Percentiles rank a stretch among this genome's conserved stretches.
Conservation (phyloP, 2,113 vertebrate species). For the Heptranchias perlo region DNA sequence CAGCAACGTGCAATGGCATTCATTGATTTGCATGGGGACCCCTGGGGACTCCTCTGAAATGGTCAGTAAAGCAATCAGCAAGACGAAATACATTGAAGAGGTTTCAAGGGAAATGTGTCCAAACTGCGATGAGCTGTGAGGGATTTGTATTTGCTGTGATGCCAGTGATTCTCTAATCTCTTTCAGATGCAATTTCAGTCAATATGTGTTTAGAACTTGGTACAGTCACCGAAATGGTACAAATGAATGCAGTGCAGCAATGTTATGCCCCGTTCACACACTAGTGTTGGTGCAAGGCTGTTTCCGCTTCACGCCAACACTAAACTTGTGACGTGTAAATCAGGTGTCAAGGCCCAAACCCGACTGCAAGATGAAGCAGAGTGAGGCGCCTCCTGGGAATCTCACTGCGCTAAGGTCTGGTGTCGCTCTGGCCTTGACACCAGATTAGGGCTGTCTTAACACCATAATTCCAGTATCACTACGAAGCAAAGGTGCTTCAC, state of each 20-base stretch:
- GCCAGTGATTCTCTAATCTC: background rate
- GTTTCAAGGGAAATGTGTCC: background rate
- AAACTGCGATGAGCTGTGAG: background rate
- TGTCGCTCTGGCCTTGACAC: background rate
- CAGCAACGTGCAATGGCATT: background rate
- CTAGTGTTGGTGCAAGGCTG: background rate
- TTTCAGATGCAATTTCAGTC: background rate
- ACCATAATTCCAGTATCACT: background rate
- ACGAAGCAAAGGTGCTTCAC: background rate
- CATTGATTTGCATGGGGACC: constrained; percentile 10
- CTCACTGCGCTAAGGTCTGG: background rate
- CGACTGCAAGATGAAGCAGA: background rate
- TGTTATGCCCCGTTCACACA: background rate
- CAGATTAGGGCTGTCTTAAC: background rate
- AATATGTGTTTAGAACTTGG: background rate
- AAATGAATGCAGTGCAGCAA: background rate
- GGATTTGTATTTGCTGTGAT: no score
- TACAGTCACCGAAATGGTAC: background rate
- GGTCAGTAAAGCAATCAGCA: constrained; percentile 17
- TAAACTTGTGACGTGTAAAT: background rate
- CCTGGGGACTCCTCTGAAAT: constrained; percentile 12
- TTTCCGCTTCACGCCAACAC: background rate
- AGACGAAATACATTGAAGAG: background rate
- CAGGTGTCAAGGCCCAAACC: no score
- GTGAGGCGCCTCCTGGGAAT: background rate